A percentile compares a stretch with the other conserved stretches of the same genome.
These are phyloP conservation scores for Bradypus variegatus DNA, from an alignment of 2,797 vertebrate genomes.

Conservation along the genomic window DNA sequence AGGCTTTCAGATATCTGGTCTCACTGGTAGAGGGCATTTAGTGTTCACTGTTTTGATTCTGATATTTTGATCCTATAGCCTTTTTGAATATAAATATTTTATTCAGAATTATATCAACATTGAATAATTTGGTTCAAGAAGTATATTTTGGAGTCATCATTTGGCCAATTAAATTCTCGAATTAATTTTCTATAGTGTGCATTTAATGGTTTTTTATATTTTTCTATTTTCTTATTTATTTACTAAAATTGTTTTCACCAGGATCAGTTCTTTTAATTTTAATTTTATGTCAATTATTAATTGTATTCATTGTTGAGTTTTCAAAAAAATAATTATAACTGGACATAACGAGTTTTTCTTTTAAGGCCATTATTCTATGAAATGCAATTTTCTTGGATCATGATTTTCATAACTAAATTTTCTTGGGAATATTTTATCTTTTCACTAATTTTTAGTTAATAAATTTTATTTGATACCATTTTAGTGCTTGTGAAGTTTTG, in stretches of 20 bases:
- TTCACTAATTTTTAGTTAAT: constrained; percentile 19
- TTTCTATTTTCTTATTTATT: constrained; percentile 36
- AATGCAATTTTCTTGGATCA: constrained; percentile 10
- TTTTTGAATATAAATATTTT: constrained; percentile 14
- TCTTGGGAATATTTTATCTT: constrained; percentile 30
- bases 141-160: background rate
- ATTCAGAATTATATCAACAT: background rate
- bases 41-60: background rate
- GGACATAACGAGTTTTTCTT: constrained; percentile 15
- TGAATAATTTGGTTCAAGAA: constrained; percentile 19
- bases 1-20: background rate
- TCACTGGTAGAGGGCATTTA: background rate
- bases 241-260: constrained; percentile 34
- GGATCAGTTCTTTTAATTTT: constrained; percentile 33
- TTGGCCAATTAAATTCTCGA: constrained; percentile 4
- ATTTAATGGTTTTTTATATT: constrained; percentile 33
- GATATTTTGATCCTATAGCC: constrained; percentile 2
- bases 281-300: constrained; percentile 39
- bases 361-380: constrained; percentile 6
- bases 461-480: constrained; percentile 10
- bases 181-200: constrained; percentile 35
- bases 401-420: constrained; percentile 18
- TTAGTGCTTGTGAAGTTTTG: background rate
- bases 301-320: constrained; percentile 40
- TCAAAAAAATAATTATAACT: background rate